Conservation (phyloP, 1,140 invertebrate species). For the Ceratitis capitata region DNA sequence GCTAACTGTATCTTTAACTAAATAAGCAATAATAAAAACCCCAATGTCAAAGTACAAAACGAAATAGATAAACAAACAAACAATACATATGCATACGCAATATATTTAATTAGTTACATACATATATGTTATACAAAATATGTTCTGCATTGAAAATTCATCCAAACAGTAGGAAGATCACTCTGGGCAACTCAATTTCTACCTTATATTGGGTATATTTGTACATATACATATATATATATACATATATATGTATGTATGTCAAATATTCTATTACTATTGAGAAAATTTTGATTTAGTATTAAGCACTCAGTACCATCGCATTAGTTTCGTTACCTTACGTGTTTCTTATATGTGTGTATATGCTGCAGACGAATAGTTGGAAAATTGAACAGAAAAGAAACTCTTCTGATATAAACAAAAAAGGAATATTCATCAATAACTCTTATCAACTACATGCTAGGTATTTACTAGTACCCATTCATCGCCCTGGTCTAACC, state of each 20-base stretch:
- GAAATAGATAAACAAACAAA: neutral
- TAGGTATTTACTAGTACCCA: neutral
- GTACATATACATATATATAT: conserved; percentile 25
- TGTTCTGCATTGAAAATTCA: neutral
- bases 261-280: conserved; percentile 1
- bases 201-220: neutral
- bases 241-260: conserved; percentile 43
- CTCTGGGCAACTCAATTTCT: neutral
- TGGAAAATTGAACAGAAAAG: conserved; percentile 35
- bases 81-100: neutral
- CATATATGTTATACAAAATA: neutral
- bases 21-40: conserved; percentile 1
- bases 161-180: neutral
- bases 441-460: neutral
- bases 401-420: neutral
- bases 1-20: neutral
- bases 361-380: conserved; percentile 1
- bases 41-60: conserved; percentile 27
- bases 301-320: conserved; percentile 37
- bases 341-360: too few species aligned
- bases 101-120: neutral
- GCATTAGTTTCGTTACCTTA: conserved; percentile 49
- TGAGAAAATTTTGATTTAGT: neutral
- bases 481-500: neutral
- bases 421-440: neutral